phyloP scores from a whole-genome alignment of 2,113 vertebrate species.

The Tympanuchus pallidicinctus region DNA sequence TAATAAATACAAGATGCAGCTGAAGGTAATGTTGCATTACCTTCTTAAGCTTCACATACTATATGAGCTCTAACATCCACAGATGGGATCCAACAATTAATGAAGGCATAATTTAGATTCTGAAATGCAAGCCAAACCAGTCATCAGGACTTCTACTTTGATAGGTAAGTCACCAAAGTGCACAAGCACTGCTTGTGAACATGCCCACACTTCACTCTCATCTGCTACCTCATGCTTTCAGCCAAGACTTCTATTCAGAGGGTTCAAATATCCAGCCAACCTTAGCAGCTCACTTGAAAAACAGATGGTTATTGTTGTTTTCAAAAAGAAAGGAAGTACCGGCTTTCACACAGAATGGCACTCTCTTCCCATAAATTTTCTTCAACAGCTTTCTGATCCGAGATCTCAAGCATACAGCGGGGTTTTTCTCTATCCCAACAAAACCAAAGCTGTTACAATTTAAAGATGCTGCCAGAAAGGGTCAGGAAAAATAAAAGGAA shows the following conservation, averaged over 20 bases:
- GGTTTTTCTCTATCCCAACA: neutral
- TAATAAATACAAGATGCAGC: neutral
- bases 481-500: neutral
- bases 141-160: neutral
- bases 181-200: neutral
- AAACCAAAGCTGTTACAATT: neutral
- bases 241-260: neutral
- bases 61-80: neutral
- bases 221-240: neutral
- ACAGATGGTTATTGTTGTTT: accelerated
- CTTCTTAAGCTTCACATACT: neutral
- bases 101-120: neutral
- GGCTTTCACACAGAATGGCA: neutral
- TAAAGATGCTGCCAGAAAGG: neutral
- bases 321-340: neutral
- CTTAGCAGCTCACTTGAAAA: neutral
- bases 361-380: neutral
- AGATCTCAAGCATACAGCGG: neutral
- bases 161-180: neutral
- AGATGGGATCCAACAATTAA: neutral
- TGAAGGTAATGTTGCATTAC: neutral
- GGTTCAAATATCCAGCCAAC: neutral
- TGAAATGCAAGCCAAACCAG: neutral
- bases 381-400: neutral
- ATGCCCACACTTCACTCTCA: accelerated